These are phyloP conservation scores for Hucho hucho DNA, from an alignment of 2,113 vertebrate genomes.

Conservation along the genomic window DNA sequence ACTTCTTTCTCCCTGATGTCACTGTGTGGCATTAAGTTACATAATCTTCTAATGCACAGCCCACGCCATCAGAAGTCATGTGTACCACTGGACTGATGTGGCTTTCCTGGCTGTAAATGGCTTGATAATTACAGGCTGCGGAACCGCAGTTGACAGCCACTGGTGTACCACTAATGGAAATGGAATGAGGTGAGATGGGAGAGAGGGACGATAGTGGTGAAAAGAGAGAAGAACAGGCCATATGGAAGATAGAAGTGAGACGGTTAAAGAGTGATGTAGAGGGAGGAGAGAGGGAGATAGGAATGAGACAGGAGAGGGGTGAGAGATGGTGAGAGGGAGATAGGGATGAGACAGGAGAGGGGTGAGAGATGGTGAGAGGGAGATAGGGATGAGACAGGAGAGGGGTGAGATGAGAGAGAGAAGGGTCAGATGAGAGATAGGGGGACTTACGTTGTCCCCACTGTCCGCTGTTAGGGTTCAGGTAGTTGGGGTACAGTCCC, in stretches of 20 bases:
- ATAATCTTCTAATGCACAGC: no score
- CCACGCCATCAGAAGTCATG: no score
- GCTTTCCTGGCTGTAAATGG: no score
- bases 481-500: constrained; percentile 96
- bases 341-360: background rate
- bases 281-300: background rate
- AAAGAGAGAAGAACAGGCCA: background rate
- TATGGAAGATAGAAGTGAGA: background rate
- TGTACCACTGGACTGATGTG: no score
- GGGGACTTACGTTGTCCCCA: constrained; percentile 96
- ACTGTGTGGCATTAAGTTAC: no score
- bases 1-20: no score
- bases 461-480: constrained; percentile 97
- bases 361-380: background rate
- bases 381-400: background rate
- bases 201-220: no score
- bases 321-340: background rate
- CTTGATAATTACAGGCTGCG: no score
- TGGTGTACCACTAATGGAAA: no score
- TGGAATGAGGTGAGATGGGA: no score
- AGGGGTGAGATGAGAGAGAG: background rate
- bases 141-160: no score
- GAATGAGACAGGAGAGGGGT: no score
- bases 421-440: background rate
- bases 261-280: background rate